Base-by-base conservation (phyloP, 2,888 invertebrate genomes). In the Polyploca ridens region DNA sequence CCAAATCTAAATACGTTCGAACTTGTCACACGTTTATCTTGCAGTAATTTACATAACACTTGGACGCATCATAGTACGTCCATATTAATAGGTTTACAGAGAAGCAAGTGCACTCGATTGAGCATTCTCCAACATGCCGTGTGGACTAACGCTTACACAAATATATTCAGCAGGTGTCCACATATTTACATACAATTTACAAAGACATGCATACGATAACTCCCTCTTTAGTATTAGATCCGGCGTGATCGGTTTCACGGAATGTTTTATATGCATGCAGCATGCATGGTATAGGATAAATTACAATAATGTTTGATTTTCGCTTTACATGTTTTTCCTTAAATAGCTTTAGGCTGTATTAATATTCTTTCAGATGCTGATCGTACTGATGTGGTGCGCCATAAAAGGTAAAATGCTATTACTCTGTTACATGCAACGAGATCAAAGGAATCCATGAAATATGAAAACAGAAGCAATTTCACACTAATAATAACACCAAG, bases 151-250 rank as follows among this genome's bases (percentile, higher is more conserved):
- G 81, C 80, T 83, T 79, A 84, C 77, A 87, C 88, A 90, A 93
- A 91, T 90, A 88, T 92, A 93, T 93, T 90, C 93, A 89, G 91
- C 93, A 93, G 93, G 93, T 94, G 93, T 91, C 89, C 87, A 83
- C 84, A 73, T 90, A 93, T 94, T 93, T 90, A 92, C 93, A 94
- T 93, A 93, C 91, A 91, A 91, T 93, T 93, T 93, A 88, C 85
- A 86, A 86, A 90, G 86, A 82, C 86, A 83, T 81, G 85, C 83
- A 83, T 75, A 80, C 78, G 82, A 88, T 88, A 85, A 88, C 87
- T 84, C 83, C 82, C 85, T 85, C 82, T 83, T 86, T 85, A 87
- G 82, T 81, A 84, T 82, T 74, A 78, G 82, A 88, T 88, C 88
- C 88, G 87, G 86, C 81, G 81, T 79, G 84, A 87, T 89, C 81